These are phyloP conservation scores for Ptychochromis oligacanthus DNA, from an alignment of 2,113 vertebrate species.

Conservation along the genomic window DNA sequence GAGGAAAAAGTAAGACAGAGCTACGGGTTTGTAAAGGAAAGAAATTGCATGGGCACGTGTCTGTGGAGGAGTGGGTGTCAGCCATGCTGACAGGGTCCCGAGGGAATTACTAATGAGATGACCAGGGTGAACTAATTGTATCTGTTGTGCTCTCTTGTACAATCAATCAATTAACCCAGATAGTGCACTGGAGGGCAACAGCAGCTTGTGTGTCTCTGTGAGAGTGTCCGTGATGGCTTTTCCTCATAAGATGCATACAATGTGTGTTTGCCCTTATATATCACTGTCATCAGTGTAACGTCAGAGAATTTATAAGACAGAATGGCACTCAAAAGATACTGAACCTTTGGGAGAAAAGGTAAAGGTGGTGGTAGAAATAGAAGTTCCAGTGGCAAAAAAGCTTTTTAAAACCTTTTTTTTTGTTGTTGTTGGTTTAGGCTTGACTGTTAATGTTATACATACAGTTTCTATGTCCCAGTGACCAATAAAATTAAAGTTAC, in stretches of 20 bases:
- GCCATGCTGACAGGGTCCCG: conserved; percentile 43
- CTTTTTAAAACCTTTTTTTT: too few species aligned
- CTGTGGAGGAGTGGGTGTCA: conserved; percentile 25
- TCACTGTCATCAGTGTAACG: not conserved
- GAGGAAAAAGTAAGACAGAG: conserved; percentile 2
- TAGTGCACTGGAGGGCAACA: conserved; percentile 34
- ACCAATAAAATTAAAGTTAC: not conserved
- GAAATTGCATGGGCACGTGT: conserved; percentile 5
- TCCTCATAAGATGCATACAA: not conserved
- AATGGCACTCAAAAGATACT: not conserved
- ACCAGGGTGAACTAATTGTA: conserved; percentile 74
- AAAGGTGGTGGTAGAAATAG: too few species aligned
- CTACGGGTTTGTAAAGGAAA: not conserved
- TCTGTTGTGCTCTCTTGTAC: conserved; percentile 71
- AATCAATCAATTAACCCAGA: conserved; percentile 74
- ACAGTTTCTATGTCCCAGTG: not conserved
- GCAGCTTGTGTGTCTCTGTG: not conserved
- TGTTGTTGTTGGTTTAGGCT: too few species aligned
- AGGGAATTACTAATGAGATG: conserved; percentile 57
- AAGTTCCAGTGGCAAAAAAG: not conserved
- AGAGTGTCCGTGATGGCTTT: not conserved
- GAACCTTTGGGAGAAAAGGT: not conserved
- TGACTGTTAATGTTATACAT: too few species aligned
- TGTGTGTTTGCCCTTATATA: not conserved
- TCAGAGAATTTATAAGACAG: not conserved